A percentile compares a stretch with the other conserved stretches of the same genome.
Evolutionary conservation across 2,888 invertebrate species (phyloP).

Genomic region (Drosophila putrida): DNA sequence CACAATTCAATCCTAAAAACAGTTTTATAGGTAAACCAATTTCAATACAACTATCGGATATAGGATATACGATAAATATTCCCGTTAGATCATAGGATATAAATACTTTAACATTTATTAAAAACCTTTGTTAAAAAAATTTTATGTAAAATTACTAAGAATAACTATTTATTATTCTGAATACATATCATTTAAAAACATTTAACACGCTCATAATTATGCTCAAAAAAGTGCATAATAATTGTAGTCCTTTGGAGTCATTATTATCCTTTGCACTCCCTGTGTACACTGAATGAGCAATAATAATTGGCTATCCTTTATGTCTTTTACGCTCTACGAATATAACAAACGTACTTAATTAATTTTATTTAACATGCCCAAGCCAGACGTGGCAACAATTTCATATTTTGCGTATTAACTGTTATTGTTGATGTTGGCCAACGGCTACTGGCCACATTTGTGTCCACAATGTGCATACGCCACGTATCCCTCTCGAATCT

Average conservation of each 20-base stretch:
- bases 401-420: slow-evolving; percentile 70
- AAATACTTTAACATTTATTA: too few relatives aligned
- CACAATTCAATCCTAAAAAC: not conserved
- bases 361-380: slow-evolving; percentile 65
- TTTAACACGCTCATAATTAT: not conserved
- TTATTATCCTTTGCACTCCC: not conserved
- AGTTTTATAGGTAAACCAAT: not conserved
- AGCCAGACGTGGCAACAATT: slow-evolving; percentile 56
- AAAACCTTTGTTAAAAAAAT: not conserved
- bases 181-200: not conserved
- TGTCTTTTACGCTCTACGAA: slow-evolving; percentile 24
- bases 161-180: not conserved
- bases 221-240: not conserved
- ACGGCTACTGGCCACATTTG: slow-evolving; percentile 42
- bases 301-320: slow-evolving; percentile 9
- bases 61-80: too few relatives aligned
- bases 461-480: slow-evolving; percentile 51
- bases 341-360: slow-evolving; percentile 61
- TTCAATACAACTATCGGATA: too few relatives aligned
- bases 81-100: too few relatives aligned
- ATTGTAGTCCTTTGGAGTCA: not conserved
- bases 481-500: slow-evolving; percentile 4
- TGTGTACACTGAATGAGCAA: not conserved
- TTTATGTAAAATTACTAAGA: not conserved
- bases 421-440: slow-evolving; percentile 40